Base-by-base conservation (phyloP, 2,113 vertebrate genomes). In the Labeo rohita region DNA sequence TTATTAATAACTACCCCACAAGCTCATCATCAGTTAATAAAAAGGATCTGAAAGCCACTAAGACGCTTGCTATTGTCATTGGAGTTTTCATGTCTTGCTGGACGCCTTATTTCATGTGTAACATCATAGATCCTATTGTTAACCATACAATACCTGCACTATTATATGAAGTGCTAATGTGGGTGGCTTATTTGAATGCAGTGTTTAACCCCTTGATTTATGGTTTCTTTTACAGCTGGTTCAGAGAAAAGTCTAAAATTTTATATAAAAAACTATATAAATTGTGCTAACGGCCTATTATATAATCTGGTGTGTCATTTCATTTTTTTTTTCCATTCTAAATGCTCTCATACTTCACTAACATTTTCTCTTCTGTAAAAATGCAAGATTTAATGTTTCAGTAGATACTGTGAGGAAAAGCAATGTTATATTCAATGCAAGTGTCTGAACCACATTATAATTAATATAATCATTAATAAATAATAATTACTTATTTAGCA, bases 181-280 rank as follows among this genome's bases (percentile, higher is more conserved):
- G 96, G 95, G 93, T 95, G 87, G 96, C 95, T 61, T 97, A 96
- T 81, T 90, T 97, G 87, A 96, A 97, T 86, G 95, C 95, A 56
- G 92, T 93, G 13, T 92, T 96, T 74, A 97, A 96, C 80, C 96
- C 96, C 79, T 90, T 96, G 81, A 90, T 97, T 89, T 97, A 96
- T 81, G 94, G 95, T 1, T 96, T 95, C 90, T 96, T 95, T 91
- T 95, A 96, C 80, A 88, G 89, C 6, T 96, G 95, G 94, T 97
- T 97, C 90, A 94, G 93, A 87, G 94, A 70, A 85, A 95, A 95
- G n/a, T 65, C 96, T 68, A 95, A 93, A 84, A 86, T 94, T 10
- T 18, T 90, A 6, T 18, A 56, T 10, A 28, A 50, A 13, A 88
- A 50, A 95, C 94, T 92, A 56, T 95, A 18, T 68, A 52, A n/a